Conservation (phyloP, 2,113 vertebrate genomes). For the Podiceps cristatus region DNA sequence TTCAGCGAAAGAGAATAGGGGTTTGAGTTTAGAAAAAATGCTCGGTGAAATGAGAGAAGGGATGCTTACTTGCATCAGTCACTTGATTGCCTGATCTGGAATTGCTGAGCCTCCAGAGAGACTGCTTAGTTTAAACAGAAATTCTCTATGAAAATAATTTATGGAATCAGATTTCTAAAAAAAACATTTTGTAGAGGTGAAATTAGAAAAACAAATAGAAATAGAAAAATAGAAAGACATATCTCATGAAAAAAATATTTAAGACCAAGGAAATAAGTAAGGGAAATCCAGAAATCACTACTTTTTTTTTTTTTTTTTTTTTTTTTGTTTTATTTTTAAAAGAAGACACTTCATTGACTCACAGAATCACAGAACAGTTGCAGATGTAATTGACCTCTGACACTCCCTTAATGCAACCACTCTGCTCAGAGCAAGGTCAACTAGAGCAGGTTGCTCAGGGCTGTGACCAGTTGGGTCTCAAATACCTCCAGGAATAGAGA, state of each 20-base stretch:
- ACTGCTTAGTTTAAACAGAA: neutral
- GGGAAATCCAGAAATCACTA: neutral
- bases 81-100: neutral
- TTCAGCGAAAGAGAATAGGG: neutral
- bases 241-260: neutral
- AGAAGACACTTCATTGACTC: no score
- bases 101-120: neutral
- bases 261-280: neutral
- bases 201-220: no score
- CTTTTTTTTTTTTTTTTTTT: neutral
- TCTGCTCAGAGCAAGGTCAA: neutral
- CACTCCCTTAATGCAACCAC: neutral
- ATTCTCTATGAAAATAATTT: neutral
- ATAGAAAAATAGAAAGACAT: no score
- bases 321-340: neutral
- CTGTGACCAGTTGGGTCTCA: neutral
- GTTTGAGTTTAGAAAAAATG: neutral
- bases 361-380: neutral
- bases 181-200: neutral
- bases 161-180: neutral
- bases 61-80: neutral
- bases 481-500: neutral
- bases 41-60: neutral
- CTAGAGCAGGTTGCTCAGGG: neutral
- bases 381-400: neutral